A percentile compares a stretch with the other conserved stretches of the same genome.
Evolutionary conservation across 1,140 invertebrate genomes (phyloP).

Genomic region (Ceratina australensis): DNA sequence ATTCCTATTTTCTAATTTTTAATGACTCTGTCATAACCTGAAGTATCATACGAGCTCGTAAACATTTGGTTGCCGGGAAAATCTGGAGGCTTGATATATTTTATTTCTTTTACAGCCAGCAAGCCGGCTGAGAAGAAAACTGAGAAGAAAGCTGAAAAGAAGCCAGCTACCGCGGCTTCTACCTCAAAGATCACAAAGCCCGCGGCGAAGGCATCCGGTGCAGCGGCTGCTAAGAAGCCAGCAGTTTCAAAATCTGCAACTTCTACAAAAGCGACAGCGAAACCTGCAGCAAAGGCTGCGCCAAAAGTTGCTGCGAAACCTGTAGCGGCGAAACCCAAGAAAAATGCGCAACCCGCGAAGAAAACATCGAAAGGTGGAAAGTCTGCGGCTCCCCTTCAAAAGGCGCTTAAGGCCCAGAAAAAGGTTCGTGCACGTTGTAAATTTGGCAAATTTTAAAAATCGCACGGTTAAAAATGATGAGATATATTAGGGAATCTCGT

Average conservation of each 20-base stretch:
- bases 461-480: slow-evolving; percentile 65
- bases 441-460: background rate
- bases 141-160: slow-evolving; percentile 80
- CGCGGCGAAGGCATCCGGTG: slow-evolving; percentile 66
- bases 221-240: slow-evolving; percentile 67
- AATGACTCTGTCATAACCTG: slow-evolving; percentile 4
- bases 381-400: slow-evolving; percentile 78
- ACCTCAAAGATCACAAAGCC: slow-evolving; percentile 71
- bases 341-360: slow-evolving; percentile 82
- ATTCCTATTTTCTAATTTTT: background rate
- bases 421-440: slow-evolving; percentile 82
- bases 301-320: slow-evolving; percentile 78
- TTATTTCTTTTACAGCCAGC: slow-evolving; percentile 60
- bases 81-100: background rate
- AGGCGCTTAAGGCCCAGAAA: slow-evolving; percentile 87
- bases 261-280: slow-evolving; percentile 75
- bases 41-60: background rate
- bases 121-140: slow-evolving; percentile 84
- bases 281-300: slow-evolving; percentile 79
- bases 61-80: background rate
- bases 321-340: slow-evolving; percentile 82
- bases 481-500: slow-evolving; percentile 82
- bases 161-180: slow-evolving; percentile 73
- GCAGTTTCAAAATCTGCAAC: slow-evolving; percentile 72
- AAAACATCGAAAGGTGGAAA: slow-evolving; percentile 79